Evolutionary conservation across 2,113 vertebrate genomes (phyloP), one percentile per base, ranked within the genome.

Genomic region (Argyrosomus japonicus): DNA sequence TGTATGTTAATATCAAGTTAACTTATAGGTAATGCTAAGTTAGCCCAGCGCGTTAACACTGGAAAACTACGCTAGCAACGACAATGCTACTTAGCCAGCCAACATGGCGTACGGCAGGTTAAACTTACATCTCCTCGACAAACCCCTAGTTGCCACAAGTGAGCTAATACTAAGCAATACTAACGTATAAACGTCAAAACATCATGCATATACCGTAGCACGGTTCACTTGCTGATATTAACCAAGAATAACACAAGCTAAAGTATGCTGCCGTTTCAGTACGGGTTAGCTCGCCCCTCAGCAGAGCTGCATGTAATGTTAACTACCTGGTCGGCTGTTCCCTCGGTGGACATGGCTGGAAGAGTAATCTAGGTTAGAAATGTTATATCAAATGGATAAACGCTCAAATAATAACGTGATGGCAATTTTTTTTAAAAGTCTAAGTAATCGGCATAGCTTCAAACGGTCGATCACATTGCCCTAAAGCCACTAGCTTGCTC

Each of bases 251-350:
- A 19, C 13, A 54, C 10, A 21, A 57, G 71, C 53, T 45, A 72
- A 48, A 45, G 15, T 1, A 70, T 76, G 74, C 48, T 78, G 68
- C 45, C 27, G 56, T 15, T 27, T 50, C 11, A 27, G 23, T 36
- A 0, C 17, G 23, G 21, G 67, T 79, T 84, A 82, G 82, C 79
- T 75, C 54, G 60, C 53, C 13, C 45, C 47, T 48, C 43, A 36
- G 29, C n/a, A 68, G 32, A 73, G 48, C 23, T 68, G 53, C 77
- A 81, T 81, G 83, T 85, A 77, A 40, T 7, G 36, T 40, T 40
- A 40, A 77, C 90, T 67, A 96, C 95, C 95, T 96, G 95, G 67
- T 96, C 95, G 83, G 93, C 90, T 48, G 94, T 27, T 90, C 81
- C 91, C 77, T 96, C 95, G 79, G 91, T 83, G 83, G 95, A 82